These are phyloP conservation scores for Hylaeus anthracinus DNA, from an alignment of 1,140 invertebrate genomes.

Conservation along the genomic window DNA sequence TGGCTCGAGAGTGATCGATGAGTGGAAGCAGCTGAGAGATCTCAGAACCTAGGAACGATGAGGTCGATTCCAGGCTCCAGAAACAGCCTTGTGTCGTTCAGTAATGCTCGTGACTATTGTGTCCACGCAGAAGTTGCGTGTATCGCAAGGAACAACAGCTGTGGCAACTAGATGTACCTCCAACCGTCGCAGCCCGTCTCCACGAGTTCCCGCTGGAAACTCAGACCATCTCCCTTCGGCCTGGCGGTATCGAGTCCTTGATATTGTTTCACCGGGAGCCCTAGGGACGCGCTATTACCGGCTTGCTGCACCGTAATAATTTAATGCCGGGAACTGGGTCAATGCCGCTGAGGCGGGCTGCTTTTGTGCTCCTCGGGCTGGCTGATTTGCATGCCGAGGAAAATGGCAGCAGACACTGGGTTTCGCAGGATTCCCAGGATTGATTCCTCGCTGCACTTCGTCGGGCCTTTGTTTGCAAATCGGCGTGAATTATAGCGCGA, in stretches of 20 bases:
- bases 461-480: too few species aligned
- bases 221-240: slow-evolving; percentile 27
- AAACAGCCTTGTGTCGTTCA: too few species aligned
- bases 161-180: too few species aligned
- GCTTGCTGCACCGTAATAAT: slow-evolving; percentile 60
- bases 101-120: too few species aligned
- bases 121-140: too few species aligned
- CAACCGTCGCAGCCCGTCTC: not conserved
- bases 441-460: not conserved
- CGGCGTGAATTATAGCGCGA: too few species aligned
- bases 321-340: slow-evolving; percentile 61
- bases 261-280: slow-evolving; percentile 56
- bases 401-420: not conserved
- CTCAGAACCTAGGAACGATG: too few species aligned
- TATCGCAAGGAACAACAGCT: too few species aligned
- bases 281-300: slow-evolving; percentile 54
- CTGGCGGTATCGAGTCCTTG: slow-evolving; percentile 56
- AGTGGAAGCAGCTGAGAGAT: too few species aligned
- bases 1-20: too few species aligned
- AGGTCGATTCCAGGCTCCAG: too few species aligned
- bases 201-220: not conserved
- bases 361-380: slow-evolving; percentile 40
- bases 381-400: slow-evolving; percentile 56
- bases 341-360: slow-evolving; percentile 60
- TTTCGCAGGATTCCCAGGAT: not conserved